phyloP scores from a whole-genome alignment of 2,113 vertebrate genomes.

The Neopipo cinnamomea region DNA sequence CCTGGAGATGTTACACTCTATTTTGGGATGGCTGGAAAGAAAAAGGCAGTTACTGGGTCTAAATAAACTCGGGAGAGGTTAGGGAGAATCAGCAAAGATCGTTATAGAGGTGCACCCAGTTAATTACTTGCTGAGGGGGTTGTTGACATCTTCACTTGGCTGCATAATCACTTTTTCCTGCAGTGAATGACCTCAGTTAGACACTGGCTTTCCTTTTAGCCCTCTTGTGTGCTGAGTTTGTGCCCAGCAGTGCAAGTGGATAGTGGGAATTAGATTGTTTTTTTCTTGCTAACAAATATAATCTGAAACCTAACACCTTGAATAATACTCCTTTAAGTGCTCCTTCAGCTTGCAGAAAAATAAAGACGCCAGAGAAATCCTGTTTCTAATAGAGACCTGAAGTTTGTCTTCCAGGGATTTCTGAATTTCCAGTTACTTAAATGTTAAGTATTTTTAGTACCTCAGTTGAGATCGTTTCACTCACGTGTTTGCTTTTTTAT shows the following conservation, averaged over 20 bases:
- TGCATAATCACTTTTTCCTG: background rate
- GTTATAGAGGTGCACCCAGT: background rate
- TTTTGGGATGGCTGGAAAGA: background rate
- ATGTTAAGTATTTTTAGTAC: background rate
- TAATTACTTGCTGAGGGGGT: background rate
- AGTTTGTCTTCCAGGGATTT: background rate
- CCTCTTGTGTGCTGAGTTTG: background rate
- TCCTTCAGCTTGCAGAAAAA: background rate
- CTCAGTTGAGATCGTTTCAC: background rate
- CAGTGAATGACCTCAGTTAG: background rate
- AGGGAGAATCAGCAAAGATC: background rate
- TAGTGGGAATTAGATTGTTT: background rate
- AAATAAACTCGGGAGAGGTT: background rate
- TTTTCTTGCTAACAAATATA: background rate
- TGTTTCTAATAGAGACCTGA: background rate
- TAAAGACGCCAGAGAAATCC: background rate
- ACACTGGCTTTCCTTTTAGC: background rate
- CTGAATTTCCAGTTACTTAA: background rate
- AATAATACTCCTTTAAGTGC: background rate
- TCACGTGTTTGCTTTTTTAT: background rate
- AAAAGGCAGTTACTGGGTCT: background rate
- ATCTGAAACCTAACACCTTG: background rate
- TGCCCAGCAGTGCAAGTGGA: background rate
- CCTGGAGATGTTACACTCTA: background rate
- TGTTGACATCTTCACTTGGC: background rate